These are phyloP conservation scores for Cyanoderma ruficeps DNA, from an alignment of 2,113 vertebrate species.

Conservation along the genomic window DNA sequence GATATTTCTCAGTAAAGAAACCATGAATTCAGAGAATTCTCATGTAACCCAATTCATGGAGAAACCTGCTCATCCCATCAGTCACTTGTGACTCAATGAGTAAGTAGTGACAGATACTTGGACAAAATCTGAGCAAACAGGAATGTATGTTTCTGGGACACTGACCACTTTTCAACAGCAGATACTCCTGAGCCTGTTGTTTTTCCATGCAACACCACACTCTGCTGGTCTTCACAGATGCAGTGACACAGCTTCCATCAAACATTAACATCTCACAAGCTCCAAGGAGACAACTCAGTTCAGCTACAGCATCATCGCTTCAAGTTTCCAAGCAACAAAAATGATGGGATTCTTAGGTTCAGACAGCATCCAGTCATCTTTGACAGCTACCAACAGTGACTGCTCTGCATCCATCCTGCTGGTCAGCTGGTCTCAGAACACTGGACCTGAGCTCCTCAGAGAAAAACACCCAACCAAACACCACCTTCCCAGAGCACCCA, in stretches of 20 bases:
- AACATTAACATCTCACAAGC: not conserved
- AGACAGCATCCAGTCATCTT: accelerated
- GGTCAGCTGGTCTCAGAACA: not conserved
- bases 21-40: not conserved
- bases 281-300: not conserved
- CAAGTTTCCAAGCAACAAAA: not conserved
- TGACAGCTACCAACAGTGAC: not conserved
- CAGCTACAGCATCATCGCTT: not conserved
- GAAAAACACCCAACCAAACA: not conserved
- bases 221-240: not conserved
- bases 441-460: not conserved
- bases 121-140: not conserved
- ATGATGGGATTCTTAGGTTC: not conserved
- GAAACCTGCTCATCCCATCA: not conserved
- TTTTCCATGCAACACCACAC: not conserved
- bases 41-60: not conserved
- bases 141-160: not conserved
- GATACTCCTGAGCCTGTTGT: not conserved
- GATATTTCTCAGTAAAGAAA: not conserved
- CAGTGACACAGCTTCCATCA: not conserved
- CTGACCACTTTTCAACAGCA: not conserved
- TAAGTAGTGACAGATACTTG: not conserved
- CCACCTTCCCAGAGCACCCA: not conserved
- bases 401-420: not conserved
- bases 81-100: not conserved